Percentiles rank a stretch among this genome's conserved stretches.
Evolutionary conservation across 2,113 vertebrate genomes (phyloP).

Genomic region (Protobothrops flavoviridis): DNA sequence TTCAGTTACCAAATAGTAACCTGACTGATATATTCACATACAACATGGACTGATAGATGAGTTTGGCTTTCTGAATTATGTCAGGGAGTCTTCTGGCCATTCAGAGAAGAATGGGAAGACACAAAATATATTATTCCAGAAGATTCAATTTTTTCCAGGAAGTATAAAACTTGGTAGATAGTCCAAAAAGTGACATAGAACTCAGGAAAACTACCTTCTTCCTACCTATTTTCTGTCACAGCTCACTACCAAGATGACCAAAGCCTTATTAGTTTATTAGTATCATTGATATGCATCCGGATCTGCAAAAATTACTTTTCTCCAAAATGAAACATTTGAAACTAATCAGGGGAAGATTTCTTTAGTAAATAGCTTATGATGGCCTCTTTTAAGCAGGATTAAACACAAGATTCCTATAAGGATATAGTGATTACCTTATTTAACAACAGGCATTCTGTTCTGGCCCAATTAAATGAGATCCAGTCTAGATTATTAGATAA

Average conservation of each 20-base stretch:
- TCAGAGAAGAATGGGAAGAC: neutral
- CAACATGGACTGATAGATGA: neutral
- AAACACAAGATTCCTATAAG: neutral
- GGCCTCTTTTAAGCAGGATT: neutral
- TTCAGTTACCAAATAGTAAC: neutral
- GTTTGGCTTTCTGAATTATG: neutral
- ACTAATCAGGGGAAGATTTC: neutral
- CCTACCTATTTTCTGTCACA: neutral
- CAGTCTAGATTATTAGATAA: neutral
- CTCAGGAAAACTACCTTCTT: neutral
- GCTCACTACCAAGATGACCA: neutral
- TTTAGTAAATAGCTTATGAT: neutral
- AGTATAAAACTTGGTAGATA: neutral
- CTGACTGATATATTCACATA: neutral
- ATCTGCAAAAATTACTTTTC: neutral
- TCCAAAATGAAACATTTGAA: neutral
- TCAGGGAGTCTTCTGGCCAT: neutral
- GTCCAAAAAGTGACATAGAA: neutral
- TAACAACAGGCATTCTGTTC: neutral
- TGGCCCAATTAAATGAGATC: neutral
- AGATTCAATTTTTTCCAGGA: neutral
- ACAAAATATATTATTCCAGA: neutral
- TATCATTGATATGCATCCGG: neutral
- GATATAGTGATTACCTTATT: neutral
- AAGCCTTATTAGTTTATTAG: neutral